phyloP scores from a whole-genome alignment of 2,888 invertebrate genomes.

The Chloromyia formosa region DNA sequence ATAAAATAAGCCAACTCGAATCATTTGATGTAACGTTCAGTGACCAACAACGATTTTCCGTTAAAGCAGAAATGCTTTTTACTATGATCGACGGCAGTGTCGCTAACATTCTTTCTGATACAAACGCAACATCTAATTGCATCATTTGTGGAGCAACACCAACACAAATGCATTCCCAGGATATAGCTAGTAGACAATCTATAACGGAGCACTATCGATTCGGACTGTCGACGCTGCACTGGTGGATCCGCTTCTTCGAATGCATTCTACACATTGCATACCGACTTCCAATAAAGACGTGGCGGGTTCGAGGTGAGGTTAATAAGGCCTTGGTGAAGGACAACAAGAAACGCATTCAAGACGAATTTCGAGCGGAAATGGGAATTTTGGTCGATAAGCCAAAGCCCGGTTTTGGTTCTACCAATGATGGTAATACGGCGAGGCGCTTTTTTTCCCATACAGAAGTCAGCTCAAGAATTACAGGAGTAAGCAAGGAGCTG shows the following conservation, averaged over 20 bases:
- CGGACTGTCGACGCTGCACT: conserved; percentile 23
- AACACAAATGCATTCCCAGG: conserved; percentile 37
- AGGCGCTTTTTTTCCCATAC: conserved; percentile 9
- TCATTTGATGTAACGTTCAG: background rate
- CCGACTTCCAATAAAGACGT: conserved; percentile 35
- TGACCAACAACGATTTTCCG: background rate
- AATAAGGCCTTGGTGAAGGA: background rate
- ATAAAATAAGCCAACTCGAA: background rate
- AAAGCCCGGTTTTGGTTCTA: conserved; percentile 52
- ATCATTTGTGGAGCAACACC: conserved; percentile 44
- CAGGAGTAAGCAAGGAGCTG: background rate
- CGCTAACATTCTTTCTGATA: conserved; percentile 39
- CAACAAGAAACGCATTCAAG: conserved; percentile 36
- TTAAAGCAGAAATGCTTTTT: conserved; percentile 37
- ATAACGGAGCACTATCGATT: background rate
- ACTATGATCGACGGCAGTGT: conserved; percentile 44
- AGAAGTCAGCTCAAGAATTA: background rate
- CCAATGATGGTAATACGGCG: conserved; percentile 53
- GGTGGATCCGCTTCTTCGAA: conserved; percentile 24
- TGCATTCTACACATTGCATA: conserved; percentile 46
- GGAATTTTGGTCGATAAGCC: conserved; percentile 51
- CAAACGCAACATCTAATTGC: conserved; percentile 39
- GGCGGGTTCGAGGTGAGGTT: conserved; percentile 28
- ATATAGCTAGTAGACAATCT: background rate
- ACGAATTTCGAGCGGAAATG: conserved; percentile 48